Base-by-base conservation (phyloP, 2,888 invertebrate genomes). In the Hyalella azteca region DNA sequence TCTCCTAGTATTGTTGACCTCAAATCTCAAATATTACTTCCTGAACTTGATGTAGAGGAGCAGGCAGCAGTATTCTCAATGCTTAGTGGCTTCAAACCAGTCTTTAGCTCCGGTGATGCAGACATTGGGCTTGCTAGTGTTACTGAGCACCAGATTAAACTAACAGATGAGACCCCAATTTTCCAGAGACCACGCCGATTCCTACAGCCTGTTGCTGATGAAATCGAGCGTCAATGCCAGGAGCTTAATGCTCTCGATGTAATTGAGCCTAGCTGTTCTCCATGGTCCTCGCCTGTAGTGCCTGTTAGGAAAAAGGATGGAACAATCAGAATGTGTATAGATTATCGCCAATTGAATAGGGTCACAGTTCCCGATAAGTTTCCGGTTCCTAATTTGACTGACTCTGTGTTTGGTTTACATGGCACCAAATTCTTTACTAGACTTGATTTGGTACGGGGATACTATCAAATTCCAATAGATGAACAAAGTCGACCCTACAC, bases 311-410 rank as follows among this genome's bases (percentile, higher is more conserved):
- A n/a, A n/a, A 22, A 22, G 22, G 75, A 75, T 75, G 45, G 75
- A 15, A 32, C 40, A 3, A n/a, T 75, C n/a, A 2, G 36, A 36
- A 40, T 4, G 5, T 4, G 75, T 26, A 41, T 75, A 32, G 39
- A 75, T 15, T 75, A 75, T 75, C 22, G 36, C 13, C 26, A 75
- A 39, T 4, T 75, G 15, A 75, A 75, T 75, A n/a, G 26, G 1
- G 45, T 39, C 15, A 75, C 36, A 3, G 75, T 75, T 32, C 39
- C 39, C n/a, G 75, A 75, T 39, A 75, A 41, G 45, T 75, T 75
- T 36, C 75, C 75, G 22, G 45, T 75, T 19, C 45, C 40, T 13
- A 75, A 40, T 39, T n/a, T 75, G 49, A 7, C 49, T 49, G 49
- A 49, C 3, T 49, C n/a, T 15, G 15, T 49, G 19, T 49, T 3